These are phyloP conservation scores for Spea hammondii DNA, from an alignment of 2,797 vertebrate genomes.

Conservation along the genomic window DNA sequence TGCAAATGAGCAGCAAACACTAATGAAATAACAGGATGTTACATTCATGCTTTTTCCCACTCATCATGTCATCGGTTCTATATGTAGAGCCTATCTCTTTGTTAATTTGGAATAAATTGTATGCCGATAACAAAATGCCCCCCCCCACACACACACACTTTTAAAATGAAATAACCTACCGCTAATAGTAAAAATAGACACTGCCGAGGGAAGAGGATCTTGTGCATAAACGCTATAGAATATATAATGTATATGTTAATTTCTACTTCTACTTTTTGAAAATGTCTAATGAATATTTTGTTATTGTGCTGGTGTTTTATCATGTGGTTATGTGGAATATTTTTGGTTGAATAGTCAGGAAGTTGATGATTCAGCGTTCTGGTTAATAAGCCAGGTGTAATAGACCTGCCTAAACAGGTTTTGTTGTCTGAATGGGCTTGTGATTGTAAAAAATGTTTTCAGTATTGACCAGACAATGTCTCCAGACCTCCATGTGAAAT, in stretches of 20 bases:
- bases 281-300: no score
- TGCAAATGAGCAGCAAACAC: neutral
- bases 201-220: no score
- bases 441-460: conserved; percentile 18
- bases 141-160: no score
- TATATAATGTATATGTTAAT: neutral
- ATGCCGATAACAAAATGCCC: no score
- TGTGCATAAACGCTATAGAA: no score
- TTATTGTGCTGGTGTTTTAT: no score
- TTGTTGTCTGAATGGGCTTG: conserved; percentile 3
- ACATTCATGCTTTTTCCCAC: conserved; percentile 1
- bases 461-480: neutral
- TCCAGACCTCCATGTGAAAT: neutral
- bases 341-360: conserved; percentile 13
- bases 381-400: conserved; percentile 35
- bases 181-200: no score
- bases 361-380: conserved; percentile 28
- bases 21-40: conserved; percentile 12
- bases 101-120: neutral
- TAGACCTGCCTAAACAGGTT: conserved; percentile 37
- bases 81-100: neutral
- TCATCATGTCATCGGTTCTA: neutral
- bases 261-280: neutral
- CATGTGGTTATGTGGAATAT: neutral
- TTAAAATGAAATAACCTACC: no score